Conservation (phyloP, 2,888 invertebrate genomes). For the Melinopterus prodromus region DNA sequence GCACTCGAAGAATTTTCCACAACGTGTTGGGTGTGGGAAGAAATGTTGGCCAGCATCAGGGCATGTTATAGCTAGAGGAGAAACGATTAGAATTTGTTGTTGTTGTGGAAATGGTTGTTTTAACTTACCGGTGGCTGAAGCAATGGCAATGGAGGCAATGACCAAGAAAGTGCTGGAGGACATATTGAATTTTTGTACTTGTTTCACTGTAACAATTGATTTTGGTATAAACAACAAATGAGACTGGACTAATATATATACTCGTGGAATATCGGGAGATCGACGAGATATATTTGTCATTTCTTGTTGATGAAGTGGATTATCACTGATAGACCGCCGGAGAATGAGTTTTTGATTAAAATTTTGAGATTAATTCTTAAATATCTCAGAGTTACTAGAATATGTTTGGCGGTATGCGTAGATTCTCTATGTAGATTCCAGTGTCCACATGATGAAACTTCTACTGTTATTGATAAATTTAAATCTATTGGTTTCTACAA, state of each 20-base stretch:
- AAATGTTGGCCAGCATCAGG: slow-evolving; percentile 27
- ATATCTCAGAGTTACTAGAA: neutral
- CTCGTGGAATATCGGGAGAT: neutral
- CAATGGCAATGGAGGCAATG: neutral
- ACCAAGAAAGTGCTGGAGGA: neutral
- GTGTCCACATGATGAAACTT: no score
- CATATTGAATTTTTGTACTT: neutral
- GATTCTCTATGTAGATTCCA: no score
- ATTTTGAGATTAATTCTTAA: neutral
- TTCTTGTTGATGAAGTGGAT: neutral
- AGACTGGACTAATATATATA: neutral
- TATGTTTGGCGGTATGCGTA: no score
- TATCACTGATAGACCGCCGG: neutral
- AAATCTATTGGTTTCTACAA: no score
- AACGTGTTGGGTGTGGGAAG: slow-evolving; percentile 29
- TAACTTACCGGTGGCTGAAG: neutral
- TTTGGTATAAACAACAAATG: neutral
- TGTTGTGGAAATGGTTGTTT: neutral
- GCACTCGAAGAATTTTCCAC: slow-evolving; percentile 32
- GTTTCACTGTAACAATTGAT: neutral
- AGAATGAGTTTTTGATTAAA: neutral
- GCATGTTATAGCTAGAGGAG: slow-evolving; percentile 12
- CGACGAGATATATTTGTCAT: neutral
- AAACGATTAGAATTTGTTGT: neutral
- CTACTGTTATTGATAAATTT: no score